Evolutionary conservation across 2,113 vertebrate species (phyloP), one percentile per base, ranked within the genome.

Genomic region (Xenotilapia leptura): DNA sequence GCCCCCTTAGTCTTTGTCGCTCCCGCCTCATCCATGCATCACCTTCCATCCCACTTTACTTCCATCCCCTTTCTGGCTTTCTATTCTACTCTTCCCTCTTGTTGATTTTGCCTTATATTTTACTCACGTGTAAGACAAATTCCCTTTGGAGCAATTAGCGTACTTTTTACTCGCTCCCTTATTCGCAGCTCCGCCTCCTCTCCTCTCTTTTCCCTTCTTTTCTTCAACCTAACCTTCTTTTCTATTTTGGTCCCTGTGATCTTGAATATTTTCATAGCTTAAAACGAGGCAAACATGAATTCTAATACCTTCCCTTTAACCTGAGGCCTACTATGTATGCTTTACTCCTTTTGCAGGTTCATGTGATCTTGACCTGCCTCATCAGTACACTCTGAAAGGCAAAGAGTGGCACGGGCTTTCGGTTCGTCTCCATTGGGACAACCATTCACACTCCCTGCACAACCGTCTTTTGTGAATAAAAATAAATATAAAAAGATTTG

Each of bases 131-230:
- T 60, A 75, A 87, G 42, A 84, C 26, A n/a, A 86, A 91, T 80
- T 92, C 87, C 88, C 90, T 86, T 84, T 83, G 83, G 92, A 87
- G 86, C 92, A 85, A 89, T 94, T 91, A 91, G 15, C 49, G 55
- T 40, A 73, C 79, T 87, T 85, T 51, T 68, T 33, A 54, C 68
- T 87, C 51, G 10, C 58, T 40, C 28, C 70, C 12, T 23, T 83
- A 83, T 80, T 88, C 54, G 38, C 55, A 73, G 33, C 14, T 17
- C 45, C 10, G 6, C 33, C 45, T 70, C 62, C 51, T 38, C 79
- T 17, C 23, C 60, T 26, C 12, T 31, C 60, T 2, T 68, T 38
- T 68, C 12, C 33, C 68, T 55, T 77, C 77, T 56, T 45, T 23
- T 12, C 9, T 6, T 77, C 45, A 77, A 28, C 15, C 70, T 19